Conservation (phyloP, 2,888 invertebrate genomes). For the Drosophila dives region DNA sequence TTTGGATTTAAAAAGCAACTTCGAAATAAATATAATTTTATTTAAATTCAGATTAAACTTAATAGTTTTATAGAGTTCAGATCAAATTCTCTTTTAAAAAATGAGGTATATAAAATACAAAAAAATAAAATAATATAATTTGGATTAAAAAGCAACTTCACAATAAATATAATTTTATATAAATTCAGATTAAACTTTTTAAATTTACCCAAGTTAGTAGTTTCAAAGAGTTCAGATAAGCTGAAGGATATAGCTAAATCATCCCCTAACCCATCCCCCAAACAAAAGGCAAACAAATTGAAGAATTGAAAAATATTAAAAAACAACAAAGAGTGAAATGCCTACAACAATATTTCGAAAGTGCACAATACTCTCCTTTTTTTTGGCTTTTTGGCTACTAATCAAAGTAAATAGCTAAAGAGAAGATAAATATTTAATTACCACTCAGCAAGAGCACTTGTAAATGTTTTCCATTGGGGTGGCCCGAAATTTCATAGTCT, state of each 20-base stretch:
- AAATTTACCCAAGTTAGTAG: neutral
- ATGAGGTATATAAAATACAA: too few species aligned
- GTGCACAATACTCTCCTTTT: neutral
- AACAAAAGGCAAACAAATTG: slow-evolving; percentile 39
- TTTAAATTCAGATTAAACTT: too few species aligned
- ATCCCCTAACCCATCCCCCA: neutral
- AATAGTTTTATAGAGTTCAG: too few species aligned
- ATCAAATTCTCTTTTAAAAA: too few species aligned
- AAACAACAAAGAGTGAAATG: slow-evolving; percentile 30
- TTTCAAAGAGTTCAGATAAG: neutral
- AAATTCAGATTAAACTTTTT: neutral
- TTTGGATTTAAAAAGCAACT: too few species aligned
- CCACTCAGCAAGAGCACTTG: slow-evolving; percentile 56
- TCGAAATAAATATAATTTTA: too few species aligned
- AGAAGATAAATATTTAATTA: slow-evolving; percentile 71
- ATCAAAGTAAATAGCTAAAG: slow-evolving; percentile 66
- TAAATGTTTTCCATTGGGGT: slow-evolving; percentile 47
- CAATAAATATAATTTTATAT: neutral
- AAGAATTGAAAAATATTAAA: slow-evolving; percentile 48
- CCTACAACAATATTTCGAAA: neutral
- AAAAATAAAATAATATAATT: too few species aligned
- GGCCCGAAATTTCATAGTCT: slow-evolving; percentile 21
- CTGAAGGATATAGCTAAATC: neutral
- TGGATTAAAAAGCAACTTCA: too few species aligned
- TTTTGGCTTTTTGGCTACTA: slow-evolving; percentile 61